Evolutionary conservation across 2,888 invertebrate genomes (phyloP).

Genomic region (Nomada ferruginata): DNA sequence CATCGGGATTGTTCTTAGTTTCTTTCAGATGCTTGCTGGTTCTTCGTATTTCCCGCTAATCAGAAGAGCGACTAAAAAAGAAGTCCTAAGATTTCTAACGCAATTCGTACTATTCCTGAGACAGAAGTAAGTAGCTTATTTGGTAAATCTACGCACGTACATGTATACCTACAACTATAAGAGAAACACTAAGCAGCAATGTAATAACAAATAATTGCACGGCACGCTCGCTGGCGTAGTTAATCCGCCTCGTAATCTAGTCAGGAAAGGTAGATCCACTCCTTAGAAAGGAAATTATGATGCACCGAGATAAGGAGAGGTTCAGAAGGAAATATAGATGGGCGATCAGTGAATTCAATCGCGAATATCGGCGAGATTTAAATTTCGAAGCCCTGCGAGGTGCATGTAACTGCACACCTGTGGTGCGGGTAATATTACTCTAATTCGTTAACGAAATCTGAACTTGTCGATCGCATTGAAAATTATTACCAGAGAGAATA

Average conservation of each 20-base stretch:
- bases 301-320: constrained; percentile 53
- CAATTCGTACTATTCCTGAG: constrained; percentile 51
- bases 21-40: constrained; percentile 83
- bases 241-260: constrained; percentile 59
- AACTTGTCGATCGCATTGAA: not conserved
- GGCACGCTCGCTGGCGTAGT: not conserved
- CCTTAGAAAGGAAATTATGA: constrained; percentile 37
- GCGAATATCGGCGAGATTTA: constrained; percentile 6
- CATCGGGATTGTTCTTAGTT: constrained; percentile 76
- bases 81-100: constrained; percentile 67
- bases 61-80: constrained; percentile 48
- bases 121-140: constrained; percentile 9
- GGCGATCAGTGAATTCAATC: constrained; percentile 51
- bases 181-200: not conserved
- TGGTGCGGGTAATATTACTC: not conserved
- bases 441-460: not conserved
- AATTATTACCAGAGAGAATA: constrained; percentile 14
- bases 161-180: not conserved
- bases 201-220: not conserved
- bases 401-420: not conserved
- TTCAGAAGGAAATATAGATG: constrained; percentile 55
- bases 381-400: not conserved
- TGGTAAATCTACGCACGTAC: constrained; percentile 4
- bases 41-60: constrained; percentile 72
- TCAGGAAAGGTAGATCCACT: constrained; percentile 52